Percentiles rank a stretch among this genome's conserved stretches.
Evolutionary conservation across 1,140 invertebrate genomes (phyloP).

Genomic region (Formica exsecta): DNA sequence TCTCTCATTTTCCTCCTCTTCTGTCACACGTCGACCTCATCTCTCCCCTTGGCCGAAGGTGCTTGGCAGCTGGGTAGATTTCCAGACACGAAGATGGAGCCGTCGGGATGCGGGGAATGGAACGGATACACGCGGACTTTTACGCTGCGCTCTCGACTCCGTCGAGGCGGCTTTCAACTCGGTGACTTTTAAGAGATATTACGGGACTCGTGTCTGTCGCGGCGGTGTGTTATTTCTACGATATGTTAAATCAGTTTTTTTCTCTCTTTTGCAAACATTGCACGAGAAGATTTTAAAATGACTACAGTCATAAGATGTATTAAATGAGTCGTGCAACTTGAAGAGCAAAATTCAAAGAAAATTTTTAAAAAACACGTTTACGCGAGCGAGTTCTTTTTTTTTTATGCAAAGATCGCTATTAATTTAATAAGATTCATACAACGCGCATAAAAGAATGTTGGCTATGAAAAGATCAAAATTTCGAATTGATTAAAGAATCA

Average conservation of each 20-base stretch:
- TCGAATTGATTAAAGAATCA: neutral
- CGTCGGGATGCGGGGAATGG: slow-evolving; percentile 52
- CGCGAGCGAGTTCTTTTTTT: neutral
- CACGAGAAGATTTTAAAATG: neutral
- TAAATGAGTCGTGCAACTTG: neutral
- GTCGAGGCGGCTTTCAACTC: slow-evolving; percentile 17
- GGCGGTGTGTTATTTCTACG: slow-evolving; percentile 11
- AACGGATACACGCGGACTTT: slow-evolving; percentile 51
- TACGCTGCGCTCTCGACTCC: slow-evolving; percentile 36
- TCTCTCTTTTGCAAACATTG: neutral
- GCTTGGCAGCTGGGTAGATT: slow-evolving; percentile 68
- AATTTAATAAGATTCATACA: neutral
- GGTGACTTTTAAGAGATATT: slow-evolving; percentile 43
- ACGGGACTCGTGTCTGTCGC: neutral
- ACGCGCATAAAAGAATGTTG: neutral
- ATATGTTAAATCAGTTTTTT: neutral
- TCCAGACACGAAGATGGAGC: slow-evolving; percentile 69
- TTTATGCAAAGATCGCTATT: neutral
- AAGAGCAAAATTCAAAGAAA: neutral
- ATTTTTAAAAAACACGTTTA: neutral
- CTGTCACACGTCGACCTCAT: neutral
- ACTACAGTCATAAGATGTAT: neutral
- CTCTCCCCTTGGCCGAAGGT: slow-evolving; percentile 45
- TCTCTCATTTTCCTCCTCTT: neutral
- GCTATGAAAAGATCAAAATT: neutral